Base-by-base conservation (phyloP, 2,888 invertebrate genomes). In the Marasmarcha lunaedactyla region DNA sequence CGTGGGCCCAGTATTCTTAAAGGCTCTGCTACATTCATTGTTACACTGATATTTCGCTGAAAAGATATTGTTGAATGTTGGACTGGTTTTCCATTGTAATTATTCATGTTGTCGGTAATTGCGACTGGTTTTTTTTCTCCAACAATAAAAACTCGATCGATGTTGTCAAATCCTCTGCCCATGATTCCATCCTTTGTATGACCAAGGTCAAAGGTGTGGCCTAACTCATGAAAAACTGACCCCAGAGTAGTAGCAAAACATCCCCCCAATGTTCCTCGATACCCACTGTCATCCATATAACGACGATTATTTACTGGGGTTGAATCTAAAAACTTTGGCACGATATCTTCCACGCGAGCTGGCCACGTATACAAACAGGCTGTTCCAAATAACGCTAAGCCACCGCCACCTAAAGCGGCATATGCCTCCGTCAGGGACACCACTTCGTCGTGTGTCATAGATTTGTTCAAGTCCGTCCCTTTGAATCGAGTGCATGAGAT, bases 281-380 rank as follows among this genome's bases (percentile, higher is more conserved):
- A 95, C 54, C 93, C 93, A 69, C 96, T 96, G 59, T 97, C 96
- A 71, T 97, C 96, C 87, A 97, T 92, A 56, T 93, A 87, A 46
- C 87, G 72, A 15, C 78, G 81, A 35, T 88, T 85, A 68, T 96
- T 92, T 14, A 97, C 88, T 43, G 86, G 79, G 15, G 88, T 85
- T 3, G 61, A 57, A 50, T 85, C 77, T 50, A 76, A 57, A 52
- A 84, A 76, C 46, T 66, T 85, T 10, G 85, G 62, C 12, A 90
- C 63, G 15, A 96, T 86, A 50, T 94, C 89, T 4, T 87, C 79
- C 43, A 94, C 76, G 35, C 67, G 71, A 15, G 86, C 86, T 1
- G 97, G 94, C 97, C 97, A 97, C 1, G 95, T 92, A 64, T 95
- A 93, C 38, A 97, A 86, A 59, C 93, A 95, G 1, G 91, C 95